Evolutionary conservation across 2,113 vertebrate genomes (phyloP).

Genomic region (Cercopithecus mona): DNA sequence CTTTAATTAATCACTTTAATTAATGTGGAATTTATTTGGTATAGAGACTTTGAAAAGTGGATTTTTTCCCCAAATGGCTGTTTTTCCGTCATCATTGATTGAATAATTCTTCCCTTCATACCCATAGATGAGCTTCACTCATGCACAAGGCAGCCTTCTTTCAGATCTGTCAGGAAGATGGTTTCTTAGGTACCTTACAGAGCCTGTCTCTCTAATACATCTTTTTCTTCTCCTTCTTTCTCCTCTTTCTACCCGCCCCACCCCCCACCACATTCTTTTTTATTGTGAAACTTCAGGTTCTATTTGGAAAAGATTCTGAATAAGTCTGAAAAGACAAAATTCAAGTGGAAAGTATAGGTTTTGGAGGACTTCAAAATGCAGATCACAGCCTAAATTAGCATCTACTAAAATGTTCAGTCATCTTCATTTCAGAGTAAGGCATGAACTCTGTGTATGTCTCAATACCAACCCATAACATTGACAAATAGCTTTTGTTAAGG

Average conservation of each 20-base stretch:
- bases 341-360: neutral
- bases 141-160: neutral
- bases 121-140: neutral
- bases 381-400: neutral
- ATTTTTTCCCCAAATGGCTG: neutral
- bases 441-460: neutral
- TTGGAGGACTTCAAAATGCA: neutral
- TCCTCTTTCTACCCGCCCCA: neutral
- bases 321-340: neutral
- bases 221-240: neutral
- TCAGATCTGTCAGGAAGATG: neutral
- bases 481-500: neutral
- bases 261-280: neutral
- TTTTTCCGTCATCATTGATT: neutral
- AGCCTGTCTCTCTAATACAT: neutral
- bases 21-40: neutral
- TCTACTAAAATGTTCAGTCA: neutral
- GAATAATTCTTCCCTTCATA: neutral
- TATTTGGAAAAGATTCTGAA: conserved; percentile 1
- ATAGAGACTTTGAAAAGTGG: neutral
- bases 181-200: neutral
- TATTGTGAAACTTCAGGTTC: neutral
- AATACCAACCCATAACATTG: neutral
- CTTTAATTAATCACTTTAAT: neutral
- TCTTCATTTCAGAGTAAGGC: neutral